Percentiles rank a stretch among this genome's conserved stretches.
Conservation (phyloP, 2,113 vertebrate species). For the Gavialis gangeticus region DNA sequence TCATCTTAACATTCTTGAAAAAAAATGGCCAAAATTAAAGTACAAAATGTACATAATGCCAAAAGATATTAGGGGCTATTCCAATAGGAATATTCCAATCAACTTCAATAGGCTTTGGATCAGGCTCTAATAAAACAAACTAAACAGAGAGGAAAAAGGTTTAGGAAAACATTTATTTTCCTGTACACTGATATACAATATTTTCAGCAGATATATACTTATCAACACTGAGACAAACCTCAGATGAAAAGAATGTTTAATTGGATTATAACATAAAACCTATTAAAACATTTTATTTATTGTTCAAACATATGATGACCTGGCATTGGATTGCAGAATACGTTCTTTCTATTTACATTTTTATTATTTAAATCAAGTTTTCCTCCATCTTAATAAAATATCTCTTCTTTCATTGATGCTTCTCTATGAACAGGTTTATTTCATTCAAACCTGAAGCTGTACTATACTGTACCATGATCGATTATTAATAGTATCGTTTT, state of each 20-base stretch:
- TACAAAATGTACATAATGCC: fast-evolving
- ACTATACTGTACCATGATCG: not conserved
- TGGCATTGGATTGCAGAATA: not conserved
- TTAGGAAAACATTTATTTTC: not conserved
- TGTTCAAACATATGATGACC: not conserved
- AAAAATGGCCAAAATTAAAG: not conserved
- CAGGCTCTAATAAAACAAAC: not conserved
- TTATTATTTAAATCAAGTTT: not conserved
- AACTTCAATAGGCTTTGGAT: not conserved
- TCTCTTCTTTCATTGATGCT: not conserved
- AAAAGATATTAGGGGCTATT: not conserved
- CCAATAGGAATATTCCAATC: not conserved
- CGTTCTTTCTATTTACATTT: not conserved
- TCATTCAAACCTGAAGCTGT: not conserved
- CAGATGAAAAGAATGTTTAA: constrained; percentile 2
- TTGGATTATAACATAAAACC: not conserved
- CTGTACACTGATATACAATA: not conserved
- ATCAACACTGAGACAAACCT: not conserved
- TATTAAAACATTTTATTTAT: not conserved
- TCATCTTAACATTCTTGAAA: fast-evolving
- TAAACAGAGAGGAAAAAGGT: not conserved
- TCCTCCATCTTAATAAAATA: not conserved
- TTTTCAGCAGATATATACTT: not conserved
- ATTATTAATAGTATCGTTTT: not conserved
- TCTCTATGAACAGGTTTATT: not conserved